Evolutionary conservation across 2,113 vertebrate genomes (phyloP).

Genomic region (Callorhinus ursinus): DNA sequence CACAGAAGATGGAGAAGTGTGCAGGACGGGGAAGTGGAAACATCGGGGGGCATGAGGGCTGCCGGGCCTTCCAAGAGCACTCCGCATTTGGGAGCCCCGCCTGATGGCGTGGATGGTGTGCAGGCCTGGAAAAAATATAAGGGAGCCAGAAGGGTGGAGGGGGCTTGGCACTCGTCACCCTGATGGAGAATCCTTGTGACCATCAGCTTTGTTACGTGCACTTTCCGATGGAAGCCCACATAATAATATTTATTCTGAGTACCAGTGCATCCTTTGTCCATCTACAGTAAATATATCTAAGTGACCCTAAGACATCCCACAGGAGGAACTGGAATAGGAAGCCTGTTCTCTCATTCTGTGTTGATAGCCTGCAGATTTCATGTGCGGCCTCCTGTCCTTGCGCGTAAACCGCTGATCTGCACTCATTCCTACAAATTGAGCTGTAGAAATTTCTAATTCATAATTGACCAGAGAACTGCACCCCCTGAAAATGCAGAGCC

Average conservation of each 20-base stretch:
- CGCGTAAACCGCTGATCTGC: fast-evolving
- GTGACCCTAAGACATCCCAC: neutral
- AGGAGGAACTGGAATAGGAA: neutral
- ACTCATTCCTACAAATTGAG: neutral
- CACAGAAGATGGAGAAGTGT: neutral
- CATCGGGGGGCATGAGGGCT: neutral
- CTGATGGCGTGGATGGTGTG: neutral
- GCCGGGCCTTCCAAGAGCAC: neutral
- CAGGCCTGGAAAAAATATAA: neutral
- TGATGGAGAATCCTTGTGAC: neutral
- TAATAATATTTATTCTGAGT: neutral
- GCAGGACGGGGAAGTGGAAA: neutral
- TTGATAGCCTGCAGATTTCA: neutral
- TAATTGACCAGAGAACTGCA: neutral
- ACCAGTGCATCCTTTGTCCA: neutral
- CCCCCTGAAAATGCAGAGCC: neutral
- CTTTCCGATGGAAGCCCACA: neutral
- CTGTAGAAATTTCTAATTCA: neutral
- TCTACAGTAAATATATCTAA: neutral
- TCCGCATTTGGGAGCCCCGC: neutral
- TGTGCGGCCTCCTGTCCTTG: neutral
- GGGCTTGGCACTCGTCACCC: neutral
- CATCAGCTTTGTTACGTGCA: neutral
- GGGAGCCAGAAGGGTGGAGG: neutral
- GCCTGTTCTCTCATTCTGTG: neutral